These are phyloP conservation scores for Amphipoea oculea DNA, from an alignment of 2,888 invertebrate genomes.

Conservation along the genomic window DNA sequence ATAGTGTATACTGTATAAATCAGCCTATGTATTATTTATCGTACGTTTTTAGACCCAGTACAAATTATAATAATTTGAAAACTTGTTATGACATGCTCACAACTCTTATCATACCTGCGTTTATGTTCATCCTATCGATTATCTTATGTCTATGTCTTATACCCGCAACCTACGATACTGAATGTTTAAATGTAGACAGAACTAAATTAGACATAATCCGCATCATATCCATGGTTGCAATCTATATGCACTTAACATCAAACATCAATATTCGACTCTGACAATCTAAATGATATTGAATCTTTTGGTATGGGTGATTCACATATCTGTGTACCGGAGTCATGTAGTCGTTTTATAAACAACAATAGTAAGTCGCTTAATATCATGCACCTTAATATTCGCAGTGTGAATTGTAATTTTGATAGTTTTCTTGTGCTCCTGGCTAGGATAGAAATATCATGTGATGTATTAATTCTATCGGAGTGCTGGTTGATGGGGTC, in stretches of 20 bases:
- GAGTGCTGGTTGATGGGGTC: neutral
- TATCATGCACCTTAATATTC: neutral
- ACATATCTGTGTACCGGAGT: neutral
- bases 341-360: neutral
- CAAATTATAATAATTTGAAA: no score
- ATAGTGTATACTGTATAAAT: neutral
- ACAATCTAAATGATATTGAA: neutral
- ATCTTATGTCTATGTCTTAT: neutral
- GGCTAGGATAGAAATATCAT: neutral
- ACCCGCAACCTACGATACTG: neutral
- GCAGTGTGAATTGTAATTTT: neutral
- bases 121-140: no score
- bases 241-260: neutral
- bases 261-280: neutral
- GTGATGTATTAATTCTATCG: neutral
- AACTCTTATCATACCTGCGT: no score
- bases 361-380: conserved; percentile 1
- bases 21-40: neutral
- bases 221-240: neutral
- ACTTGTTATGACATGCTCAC: no score
- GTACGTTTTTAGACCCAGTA: no score
- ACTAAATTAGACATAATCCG: neutral
- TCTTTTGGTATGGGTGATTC: neutral
- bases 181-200: neutral
- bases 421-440: neutral